phyloP scores from a whole-genome alignment of 1,140 invertebrate genomes.

The Potamilus streckersoni region DNA sequence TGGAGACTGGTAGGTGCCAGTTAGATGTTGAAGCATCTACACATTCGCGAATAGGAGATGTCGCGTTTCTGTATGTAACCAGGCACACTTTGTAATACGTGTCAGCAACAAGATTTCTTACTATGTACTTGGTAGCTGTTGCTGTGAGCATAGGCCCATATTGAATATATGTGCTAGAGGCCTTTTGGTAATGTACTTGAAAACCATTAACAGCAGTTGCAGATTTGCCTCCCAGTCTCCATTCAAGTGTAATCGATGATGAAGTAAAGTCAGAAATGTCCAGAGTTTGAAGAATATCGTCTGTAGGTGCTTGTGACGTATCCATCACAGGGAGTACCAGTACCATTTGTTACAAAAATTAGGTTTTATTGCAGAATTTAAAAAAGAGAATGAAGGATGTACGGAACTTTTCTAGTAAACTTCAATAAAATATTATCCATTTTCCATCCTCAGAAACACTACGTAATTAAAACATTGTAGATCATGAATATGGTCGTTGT shows the following conservation, averaged over 20 bases:
- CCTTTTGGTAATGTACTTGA: slow-evolving; percentile 54
- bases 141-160: slow-evolving; percentile 49
- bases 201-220: slow-evolving; percentile 33
- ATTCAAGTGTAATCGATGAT: slow-evolving; percentile 51
- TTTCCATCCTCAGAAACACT: no score
- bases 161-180: slow-evolving; percentile 52
- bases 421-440: no score
- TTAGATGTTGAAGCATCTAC: slow-evolving; percentile 58
- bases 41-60: slow-evolving; percentile 44
- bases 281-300: slow-evolving; percentile 29
- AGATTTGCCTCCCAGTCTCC: slow-evolving; percentile 29
- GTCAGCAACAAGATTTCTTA: slow-evolving; percentile 57
- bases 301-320: slow-evolving; percentile 14
- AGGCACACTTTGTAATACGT: slow-evolving; percentile 63
- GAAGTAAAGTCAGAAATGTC: slow-evolving; percentile 44
- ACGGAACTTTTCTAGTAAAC: no score
- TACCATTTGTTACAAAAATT: neutral
- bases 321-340: slow-evolving; percentile 14
- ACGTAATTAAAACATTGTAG: no score
- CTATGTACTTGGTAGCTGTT: slow-evolving; percentile 35
- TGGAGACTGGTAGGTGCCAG: slow-evolving; percentile 64
- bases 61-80: slow-evolving; percentile 53
- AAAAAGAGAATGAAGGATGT: no score
- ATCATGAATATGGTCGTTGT: no score
- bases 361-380: no score